Percentiles rank a stretch among this genome's conserved stretches.
Evolutionary conservation across 2,113 vertebrate species (phyloP).

Genomic region (cattle (Bos taurus)): DNA sequence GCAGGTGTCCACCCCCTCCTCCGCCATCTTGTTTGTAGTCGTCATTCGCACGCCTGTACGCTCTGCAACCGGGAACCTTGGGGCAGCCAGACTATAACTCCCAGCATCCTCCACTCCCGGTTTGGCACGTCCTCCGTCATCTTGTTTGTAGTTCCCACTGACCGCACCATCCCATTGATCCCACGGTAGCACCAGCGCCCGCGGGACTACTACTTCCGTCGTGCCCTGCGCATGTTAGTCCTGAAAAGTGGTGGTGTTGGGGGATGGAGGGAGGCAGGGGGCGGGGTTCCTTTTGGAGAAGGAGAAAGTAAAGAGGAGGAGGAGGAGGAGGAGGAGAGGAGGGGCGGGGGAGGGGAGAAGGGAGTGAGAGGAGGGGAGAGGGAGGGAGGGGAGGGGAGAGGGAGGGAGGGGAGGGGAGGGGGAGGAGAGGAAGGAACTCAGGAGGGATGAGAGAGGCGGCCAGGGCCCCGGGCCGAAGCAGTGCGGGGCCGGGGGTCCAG

Average conservation of each 20-base stretch:
- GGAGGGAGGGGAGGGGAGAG: not conserved
- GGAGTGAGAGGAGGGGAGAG: not conserved
- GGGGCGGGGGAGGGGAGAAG: conserved; percentile 12
- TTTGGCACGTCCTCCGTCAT: conserved; percentile 31
- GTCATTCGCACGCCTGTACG: conserved; percentile 49
- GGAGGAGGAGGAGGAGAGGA: not conserved
- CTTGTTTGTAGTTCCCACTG: conserved; percentile 42
- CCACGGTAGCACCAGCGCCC: not conserved
- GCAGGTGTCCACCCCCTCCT: conserved; percentile 54
- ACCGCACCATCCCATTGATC: not conserved
- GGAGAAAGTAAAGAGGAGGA: conserved; percentile 66
- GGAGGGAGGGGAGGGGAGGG: conserved; percentile 18
- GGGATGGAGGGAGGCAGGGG: conserved; percentile 32
- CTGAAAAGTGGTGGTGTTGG: conserved; percentile 40
- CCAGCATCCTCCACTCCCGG: conserved; percentile 50
- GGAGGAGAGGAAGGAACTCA: conserved; percentile 68
- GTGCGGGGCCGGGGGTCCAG: conserved; percentile 52
- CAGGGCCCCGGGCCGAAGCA: conserved; percentile 61
- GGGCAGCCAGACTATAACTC: conserved; percentile 57
- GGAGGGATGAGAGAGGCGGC: conserved; percentile 69
- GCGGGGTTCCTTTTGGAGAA: conserved; percentile 64
- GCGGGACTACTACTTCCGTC: conserved; percentile 55
- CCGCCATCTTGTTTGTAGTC: conserved; percentile 74
- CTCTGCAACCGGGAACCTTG: conserved; percentile 26
- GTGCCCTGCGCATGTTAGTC: conserved; percentile 33